Conservation (phyloP, 2,888 invertebrate species). For the Meliscaeva auricollis region DNA sequence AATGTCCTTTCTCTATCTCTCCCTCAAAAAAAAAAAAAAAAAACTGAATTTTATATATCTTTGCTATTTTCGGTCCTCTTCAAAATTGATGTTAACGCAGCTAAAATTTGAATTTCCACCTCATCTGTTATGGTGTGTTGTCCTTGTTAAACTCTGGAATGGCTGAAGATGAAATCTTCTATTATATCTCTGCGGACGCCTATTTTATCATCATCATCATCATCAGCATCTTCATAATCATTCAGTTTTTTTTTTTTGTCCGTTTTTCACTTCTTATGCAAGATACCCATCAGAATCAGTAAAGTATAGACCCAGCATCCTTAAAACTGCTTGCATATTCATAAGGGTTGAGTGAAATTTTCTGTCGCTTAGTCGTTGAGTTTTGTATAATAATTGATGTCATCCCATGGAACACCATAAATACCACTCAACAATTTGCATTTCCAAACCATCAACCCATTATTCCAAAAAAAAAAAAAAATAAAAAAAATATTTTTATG, state of each 20-base stretch:
- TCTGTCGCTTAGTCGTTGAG: slow-evolving; percentile 67
- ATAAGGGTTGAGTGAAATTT: slow-evolving; percentile 72
- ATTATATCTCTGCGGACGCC: slow-evolving; percentile 35
- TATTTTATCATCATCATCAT: slow-evolving; percentile 22
- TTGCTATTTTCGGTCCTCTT: slow-evolving; percentile 24
- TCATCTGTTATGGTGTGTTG: slow-evolving; percentile 33
- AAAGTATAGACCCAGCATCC: background rate
- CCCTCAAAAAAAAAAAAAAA: background rate
- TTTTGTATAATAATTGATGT: slow-evolving; percentile 73
- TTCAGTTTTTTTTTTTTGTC: background rate
- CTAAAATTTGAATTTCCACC: slow-evolving; percentile 60
- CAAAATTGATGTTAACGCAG: slow-evolving; percentile 39
- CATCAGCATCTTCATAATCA: slow-evolving; percentile 11
- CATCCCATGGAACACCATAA: slow-evolving; percentile 54
- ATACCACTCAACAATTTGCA: slow-evolving; percentile 68
- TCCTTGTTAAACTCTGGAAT: background rate
- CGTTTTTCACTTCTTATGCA: slow-evolving; percentile 5
- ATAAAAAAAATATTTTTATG: slow-evolving; percentile 6
- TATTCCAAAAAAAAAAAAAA: slow-evolving; percentile 14
- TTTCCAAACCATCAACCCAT: slow-evolving; percentile 42
- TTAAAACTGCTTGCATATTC: slow-evolving; percentile 69
- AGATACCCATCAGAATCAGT: slow-evolving; percentile 20
- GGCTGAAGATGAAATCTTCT: slow-evolving; percentile 45
- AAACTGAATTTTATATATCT: background rate
- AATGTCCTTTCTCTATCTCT: slow-evolving; percentile 25